Conservation (phyloP, 2,797 vertebrate species). For the Psittacula echo region DNA sequence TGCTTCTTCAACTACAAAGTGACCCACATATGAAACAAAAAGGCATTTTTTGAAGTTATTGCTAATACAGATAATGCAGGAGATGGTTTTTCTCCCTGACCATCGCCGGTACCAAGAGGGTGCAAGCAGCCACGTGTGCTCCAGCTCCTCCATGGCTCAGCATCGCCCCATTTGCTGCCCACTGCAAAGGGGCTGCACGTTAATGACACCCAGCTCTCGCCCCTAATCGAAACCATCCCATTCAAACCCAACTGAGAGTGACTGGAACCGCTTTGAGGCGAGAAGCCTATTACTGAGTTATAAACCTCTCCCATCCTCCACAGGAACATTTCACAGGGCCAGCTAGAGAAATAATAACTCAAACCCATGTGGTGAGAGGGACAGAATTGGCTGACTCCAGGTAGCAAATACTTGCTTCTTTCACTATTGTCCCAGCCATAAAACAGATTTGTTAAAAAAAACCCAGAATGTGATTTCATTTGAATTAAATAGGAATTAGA, state of each 20-base stretch:
- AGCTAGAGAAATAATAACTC: constrained; percentile 22
- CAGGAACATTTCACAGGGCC: neutral
- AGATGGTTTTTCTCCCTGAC: neutral
- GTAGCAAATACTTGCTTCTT: constrained; percentile 3
- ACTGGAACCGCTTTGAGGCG: constrained; percentile 1
- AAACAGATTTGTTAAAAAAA: neutral
- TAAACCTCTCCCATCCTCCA: constrained; percentile 24
- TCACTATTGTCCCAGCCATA: constrained; percentile 10
- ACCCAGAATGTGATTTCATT: constrained; percentile 16
- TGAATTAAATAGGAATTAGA: neutral
- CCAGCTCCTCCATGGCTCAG: neutral
- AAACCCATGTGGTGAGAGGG: neutral
- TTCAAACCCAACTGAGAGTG: neutral
- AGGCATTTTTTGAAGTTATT: accelerated
- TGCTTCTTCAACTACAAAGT: neutral
- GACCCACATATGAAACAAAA: neutral
- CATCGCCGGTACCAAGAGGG: neutral
- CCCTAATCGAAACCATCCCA: neutral
- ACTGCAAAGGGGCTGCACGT: accelerated
- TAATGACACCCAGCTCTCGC: neutral
- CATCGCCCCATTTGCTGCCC: neutral
- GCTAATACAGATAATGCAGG: accelerated
- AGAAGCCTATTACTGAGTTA: neutral
- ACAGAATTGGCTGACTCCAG: neutral
- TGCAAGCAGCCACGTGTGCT: neutral